Evolutionary conservation across 1,140 invertebrate genomes (phyloP), one percentile per base, ranked within the genome.

Genomic region (Catajapyx aquilonaris): DNA sequence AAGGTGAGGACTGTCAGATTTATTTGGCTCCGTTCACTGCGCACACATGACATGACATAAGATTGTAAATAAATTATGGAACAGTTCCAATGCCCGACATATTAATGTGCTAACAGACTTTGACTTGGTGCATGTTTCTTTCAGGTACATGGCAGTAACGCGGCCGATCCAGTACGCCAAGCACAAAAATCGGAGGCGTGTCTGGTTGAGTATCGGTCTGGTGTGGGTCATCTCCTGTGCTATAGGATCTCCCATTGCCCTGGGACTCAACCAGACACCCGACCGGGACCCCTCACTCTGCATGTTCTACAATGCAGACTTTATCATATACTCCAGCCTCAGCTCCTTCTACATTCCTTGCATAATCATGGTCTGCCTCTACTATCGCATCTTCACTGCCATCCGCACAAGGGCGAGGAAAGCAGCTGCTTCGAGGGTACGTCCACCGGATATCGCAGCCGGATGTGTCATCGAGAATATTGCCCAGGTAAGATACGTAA

Each of bases 331-430:
- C 58, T 97, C 90, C 9, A 97, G 91, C 31, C 69, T 98, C 47
- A 85, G 81, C 37, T 97, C 93, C 44, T 99, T 99, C 71, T 99
- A 96, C 59, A 95, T 98, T 52, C 94, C 94, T 4, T 97, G 91
- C 59, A 76, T 95, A 49, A 87, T 95, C 50, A 97, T 99, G 90
- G 83, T 97, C 52, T 87, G 90, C 58, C 73, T 99, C 20, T 99
- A 99, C 58, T 95, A 87, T 62, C 85, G 77, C 62, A 98, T 98
- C 64, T 97, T 98, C 64, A 84, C n/a, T n/a, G n/a, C n/a, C n/a
- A n/a, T n/a, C n/a, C n/a, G n/a, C n/a, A n/a, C n/a, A n/a, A n/a
- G n/a, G n/a, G n/a, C n/a, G n/a, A n/a, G n/a, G n/a, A n/a, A n/a
- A n/a, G n/a, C n/a, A n/a, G n/a, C n/a, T n/a, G n/a, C n/a, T n/a